Conservation (phyloP, 2,888 invertebrate genomes). For the Allygus modestus region DNA sequence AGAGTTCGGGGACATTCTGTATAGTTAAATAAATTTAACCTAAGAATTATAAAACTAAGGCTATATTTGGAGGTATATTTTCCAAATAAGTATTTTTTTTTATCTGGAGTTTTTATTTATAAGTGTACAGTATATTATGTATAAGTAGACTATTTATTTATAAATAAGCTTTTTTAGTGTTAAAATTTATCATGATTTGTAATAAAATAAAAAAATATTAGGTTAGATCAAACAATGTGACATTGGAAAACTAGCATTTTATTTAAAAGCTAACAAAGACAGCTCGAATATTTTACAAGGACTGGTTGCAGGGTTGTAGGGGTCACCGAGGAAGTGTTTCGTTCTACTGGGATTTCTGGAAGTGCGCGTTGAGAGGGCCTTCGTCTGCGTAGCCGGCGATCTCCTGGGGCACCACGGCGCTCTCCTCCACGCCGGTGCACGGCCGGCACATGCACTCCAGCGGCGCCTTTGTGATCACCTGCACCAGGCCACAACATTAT, state of each 20-base stretch:
- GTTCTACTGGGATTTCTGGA: constrained; percentile 80
- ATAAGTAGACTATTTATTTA: too few species aligned
- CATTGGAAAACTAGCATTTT: constrained; percentile 39
- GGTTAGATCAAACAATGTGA: too few species aligned
- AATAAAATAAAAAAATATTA: neutral
- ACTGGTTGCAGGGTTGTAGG: constrained; percentile 19
- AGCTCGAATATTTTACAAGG: constrained; percentile 14
- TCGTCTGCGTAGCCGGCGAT: constrained; percentile 91
- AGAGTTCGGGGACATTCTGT: too few species aligned
- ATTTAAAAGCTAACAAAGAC: neutral
- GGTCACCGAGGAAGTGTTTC: neutral
- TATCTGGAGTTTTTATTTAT: too few species aligned
- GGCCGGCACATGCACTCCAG: constrained; percentile 96
- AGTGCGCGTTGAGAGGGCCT: constrained; percentile 88
- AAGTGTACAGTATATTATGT: too few species aligned
- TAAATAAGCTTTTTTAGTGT: too few species aligned
- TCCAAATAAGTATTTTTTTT: too few species aligned
- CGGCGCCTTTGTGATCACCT: constrained; percentile 95
- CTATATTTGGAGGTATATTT: too few species aligned
- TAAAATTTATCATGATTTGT: too few species aligned
- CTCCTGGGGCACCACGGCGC: constrained; percentile 92
- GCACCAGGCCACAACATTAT: too few species aligned
- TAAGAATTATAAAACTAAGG: too few species aligned
- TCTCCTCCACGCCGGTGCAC: constrained; percentile 92
- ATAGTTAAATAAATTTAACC: too few species aligned